phyloP scores from a whole-genome alignment of 2,113 vertebrate species.

The Psittacus erithacus region DNA sequence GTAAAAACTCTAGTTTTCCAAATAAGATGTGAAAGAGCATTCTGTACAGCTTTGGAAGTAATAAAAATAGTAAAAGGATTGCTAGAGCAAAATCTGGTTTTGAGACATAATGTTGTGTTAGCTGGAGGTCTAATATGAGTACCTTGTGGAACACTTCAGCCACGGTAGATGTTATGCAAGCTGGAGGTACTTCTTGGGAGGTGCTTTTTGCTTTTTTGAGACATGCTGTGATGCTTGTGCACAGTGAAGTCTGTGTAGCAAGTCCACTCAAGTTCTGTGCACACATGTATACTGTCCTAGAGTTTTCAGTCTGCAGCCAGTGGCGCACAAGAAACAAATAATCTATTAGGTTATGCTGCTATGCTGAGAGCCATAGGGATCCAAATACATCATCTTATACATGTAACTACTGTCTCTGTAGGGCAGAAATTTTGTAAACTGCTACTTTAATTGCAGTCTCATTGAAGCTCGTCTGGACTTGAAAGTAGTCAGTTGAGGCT shows the following conservation, averaged over 20 bases:
- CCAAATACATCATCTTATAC: accelerated
- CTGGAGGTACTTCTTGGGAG: background rate
- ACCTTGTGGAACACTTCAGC: background rate
- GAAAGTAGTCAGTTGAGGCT: background rate
- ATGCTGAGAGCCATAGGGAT: background rate
- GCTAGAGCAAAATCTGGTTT: accelerated
- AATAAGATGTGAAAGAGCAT: background rate
- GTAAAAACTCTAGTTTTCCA: background rate
- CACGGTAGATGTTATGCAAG: background rate
- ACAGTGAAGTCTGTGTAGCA: accelerated
- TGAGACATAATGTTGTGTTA: background rate
- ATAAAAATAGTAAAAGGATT: background rate
- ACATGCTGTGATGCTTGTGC: background rate
- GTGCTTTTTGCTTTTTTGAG: background rate
- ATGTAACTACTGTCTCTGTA: background rate
- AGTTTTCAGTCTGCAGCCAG: background rate
- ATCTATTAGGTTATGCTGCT: background rate
- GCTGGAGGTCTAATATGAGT: background rate
- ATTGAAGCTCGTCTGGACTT: background rate
- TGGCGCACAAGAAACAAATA: background rate
- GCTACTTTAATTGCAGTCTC: background rate
- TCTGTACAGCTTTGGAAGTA: background rate
- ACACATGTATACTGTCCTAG: accelerated
- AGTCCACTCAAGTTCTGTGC: background rate
- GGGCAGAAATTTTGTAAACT: background rate